Conservation (phyloP, 1,140 invertebrate species). For the Globodera ellingtonae region DNA sequence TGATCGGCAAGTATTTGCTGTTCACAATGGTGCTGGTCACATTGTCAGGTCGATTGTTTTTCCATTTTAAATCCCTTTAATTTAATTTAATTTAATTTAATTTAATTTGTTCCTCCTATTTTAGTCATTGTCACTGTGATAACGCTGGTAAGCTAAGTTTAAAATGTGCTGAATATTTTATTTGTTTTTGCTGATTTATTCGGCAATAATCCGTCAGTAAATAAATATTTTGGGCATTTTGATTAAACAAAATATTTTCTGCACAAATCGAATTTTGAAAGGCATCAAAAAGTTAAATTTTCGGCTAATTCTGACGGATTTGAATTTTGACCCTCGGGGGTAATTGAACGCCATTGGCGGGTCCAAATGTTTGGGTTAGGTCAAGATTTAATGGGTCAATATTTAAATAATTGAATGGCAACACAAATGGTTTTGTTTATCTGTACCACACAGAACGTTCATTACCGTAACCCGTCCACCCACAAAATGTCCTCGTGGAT, state of each 20-base stretch:
- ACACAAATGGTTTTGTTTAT: slow-evolving; percentile 20
- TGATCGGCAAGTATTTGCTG: slow-evolving; percentile 97
- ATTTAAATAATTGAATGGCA: slow-evolving; percentile 10
- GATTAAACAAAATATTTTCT: too few species aligned
- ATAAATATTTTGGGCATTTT: too few species aligned
- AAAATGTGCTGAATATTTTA: too few species aligned
- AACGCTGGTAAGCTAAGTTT: slow-evolving; percentile 72
- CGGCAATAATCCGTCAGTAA: not conserved
- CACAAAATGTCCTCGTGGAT: slow-evolving; percentile 89
- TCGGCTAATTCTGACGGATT: too few species aligned
- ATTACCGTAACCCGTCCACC: slow-evolving; percentile 91
- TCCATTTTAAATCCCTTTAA: too few species aligned
- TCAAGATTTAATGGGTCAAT: not conserved
- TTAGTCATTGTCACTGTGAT: slow-evolving; percentile 92
- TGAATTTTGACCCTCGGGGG: too few species aligned
- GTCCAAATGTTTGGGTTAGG: too few species aligned
- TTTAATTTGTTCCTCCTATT: not conserved
- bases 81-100: not conserved
- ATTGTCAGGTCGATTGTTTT: slow-evolving; percentile 66
- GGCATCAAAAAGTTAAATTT: too few species aligned
- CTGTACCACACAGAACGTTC: slow-evolving; percentile 76
- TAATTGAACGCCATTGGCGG: too few species aligned
- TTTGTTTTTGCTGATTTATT: too few species aligned
- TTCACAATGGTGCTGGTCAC: slow-evolving; percentile 99
- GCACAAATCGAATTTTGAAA: too few species aligned